A percentile compares a stretch with the other conserved stretches of the same genome.
phyloP scores from a whole-genome alignment of 2,797 vertebrate genomes.

The Schizopygopsis pylzovi region DNA sequence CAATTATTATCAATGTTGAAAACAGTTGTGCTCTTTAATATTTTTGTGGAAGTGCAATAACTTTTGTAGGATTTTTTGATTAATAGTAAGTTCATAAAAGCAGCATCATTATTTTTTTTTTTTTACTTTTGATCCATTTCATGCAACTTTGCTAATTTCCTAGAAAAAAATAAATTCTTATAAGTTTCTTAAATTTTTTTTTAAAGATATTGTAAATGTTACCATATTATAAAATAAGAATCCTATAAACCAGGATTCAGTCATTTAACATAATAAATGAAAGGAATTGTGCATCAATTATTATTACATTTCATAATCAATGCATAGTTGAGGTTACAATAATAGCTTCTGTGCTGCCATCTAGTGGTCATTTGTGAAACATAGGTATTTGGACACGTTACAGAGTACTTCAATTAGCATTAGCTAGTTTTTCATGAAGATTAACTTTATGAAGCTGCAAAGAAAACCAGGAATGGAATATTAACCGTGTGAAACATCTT shows the following conservation, averaged over 20 bases:
- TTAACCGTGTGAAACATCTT: not conserved
- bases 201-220: not conserved
- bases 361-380: constrained; percentile 20
- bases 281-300: not conserved
- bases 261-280: not conserved
- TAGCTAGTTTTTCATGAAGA: not conserved
- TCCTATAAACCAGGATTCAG: not conserved
- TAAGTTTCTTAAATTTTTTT: not conserved
- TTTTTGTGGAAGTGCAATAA: not conserved
- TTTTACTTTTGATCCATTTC: not conserved
- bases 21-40: not conserved
- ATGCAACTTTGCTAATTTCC: not conserved
- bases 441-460: not conserved
- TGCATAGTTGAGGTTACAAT: constrained; percentile 12
- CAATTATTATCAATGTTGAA: not conserved
- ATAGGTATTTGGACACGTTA: not conserved
- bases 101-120: not conserved
- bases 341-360: constrained; percentile 26
- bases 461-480: not conserved
- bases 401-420: not conserved
- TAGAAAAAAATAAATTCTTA: not conserved
- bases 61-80: not conserved
- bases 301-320: constrained; percentile 11
- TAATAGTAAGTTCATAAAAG: not conserved
- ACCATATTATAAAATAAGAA: not conserved